Conservation (phyloP, 2,113 vertebrate genomes). For the Chaetops frenatus region DNA sequence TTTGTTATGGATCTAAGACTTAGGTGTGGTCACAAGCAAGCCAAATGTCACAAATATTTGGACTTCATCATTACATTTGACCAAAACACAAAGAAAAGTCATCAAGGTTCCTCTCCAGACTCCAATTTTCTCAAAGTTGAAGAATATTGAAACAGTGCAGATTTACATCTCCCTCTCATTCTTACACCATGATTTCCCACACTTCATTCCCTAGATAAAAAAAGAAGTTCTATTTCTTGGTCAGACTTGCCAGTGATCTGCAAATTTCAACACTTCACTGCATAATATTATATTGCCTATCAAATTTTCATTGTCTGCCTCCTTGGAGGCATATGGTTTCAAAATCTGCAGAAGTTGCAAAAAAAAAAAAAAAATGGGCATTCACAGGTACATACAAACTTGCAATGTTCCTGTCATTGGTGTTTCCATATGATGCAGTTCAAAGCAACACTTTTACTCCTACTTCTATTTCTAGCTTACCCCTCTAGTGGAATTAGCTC, state of each 20-base stretch:
- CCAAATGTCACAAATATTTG: neutral
- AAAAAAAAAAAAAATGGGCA: neutral
- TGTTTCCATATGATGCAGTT: neutral
- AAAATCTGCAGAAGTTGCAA: neutral
- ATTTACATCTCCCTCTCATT: neutral
- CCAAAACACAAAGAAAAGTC: neutral
- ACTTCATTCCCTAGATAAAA: neutral
- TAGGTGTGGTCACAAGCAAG: neutral
- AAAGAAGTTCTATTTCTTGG: neutral
- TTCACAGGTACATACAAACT: conserved; percentile 1
- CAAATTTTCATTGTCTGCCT: neutral
- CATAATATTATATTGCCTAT: neutral
- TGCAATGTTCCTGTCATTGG: neutral
- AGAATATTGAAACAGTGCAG: neutral
- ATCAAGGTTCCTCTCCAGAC: neutral
- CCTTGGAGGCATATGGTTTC: neutral
- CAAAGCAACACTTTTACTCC: conserved; percentile 18
- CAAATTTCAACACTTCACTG: neutral
- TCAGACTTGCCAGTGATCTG: neutral
- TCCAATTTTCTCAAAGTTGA: neutral
- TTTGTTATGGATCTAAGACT: neutral
- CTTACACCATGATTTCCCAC: neutral
- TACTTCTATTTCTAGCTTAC: neutral
- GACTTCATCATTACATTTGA: neutral
- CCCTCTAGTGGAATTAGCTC: neutral